Conservation (phyloP, 2,888 invertebrate genomes). For the Bruchidius siliquastri region DNA sequence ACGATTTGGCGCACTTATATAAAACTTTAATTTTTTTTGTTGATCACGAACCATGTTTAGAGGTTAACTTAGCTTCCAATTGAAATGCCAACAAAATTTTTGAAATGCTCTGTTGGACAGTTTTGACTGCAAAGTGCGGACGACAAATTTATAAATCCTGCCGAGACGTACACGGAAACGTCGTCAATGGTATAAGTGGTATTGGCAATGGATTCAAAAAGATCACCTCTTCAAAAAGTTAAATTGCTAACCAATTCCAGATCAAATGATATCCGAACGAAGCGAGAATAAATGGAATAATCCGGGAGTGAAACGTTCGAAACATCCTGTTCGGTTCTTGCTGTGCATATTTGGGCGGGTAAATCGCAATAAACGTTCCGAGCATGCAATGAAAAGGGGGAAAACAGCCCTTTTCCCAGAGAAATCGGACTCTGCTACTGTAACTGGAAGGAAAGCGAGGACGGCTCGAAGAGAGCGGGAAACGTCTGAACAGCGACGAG, state of each 20-base stretch:
- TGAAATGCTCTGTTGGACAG: too few relatives aligned
- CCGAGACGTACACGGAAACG: too few relatives aligned
- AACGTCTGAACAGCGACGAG: not conserved
- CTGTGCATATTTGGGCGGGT: not conserved
- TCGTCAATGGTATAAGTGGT: too few relatives aligned
- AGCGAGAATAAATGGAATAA: not conserved
- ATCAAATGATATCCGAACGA: not conserved
- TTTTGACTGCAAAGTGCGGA: too few relatives aligned
- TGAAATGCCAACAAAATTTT: too few relatives aligned
- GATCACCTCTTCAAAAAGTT: too few relatives aligned
- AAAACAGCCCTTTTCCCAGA: not conserved
- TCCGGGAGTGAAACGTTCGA: not conserved
- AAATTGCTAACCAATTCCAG: slow-evolving; percentile 2
- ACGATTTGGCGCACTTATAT: too few relatives aligned
- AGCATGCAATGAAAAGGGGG: slow-evolving; percentile 1
- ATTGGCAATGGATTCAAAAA: too few relatives aligned
- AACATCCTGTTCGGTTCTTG: not conserved
- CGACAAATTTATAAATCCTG: too few relatives aligned
- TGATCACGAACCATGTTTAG: too few relatives aligned
- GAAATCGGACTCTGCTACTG: not conserved
- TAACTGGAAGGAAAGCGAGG: not conserved
- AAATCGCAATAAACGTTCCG: not conserved
- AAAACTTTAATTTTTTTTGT: too few relatives aligned
- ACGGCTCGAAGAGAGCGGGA: not conserved
- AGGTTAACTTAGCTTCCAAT: too few relatives aligned